phyloP scores from a whole-genome alignment of 2,888 invertebrate genomes.

The Agrochola lychnidis region DNA sequence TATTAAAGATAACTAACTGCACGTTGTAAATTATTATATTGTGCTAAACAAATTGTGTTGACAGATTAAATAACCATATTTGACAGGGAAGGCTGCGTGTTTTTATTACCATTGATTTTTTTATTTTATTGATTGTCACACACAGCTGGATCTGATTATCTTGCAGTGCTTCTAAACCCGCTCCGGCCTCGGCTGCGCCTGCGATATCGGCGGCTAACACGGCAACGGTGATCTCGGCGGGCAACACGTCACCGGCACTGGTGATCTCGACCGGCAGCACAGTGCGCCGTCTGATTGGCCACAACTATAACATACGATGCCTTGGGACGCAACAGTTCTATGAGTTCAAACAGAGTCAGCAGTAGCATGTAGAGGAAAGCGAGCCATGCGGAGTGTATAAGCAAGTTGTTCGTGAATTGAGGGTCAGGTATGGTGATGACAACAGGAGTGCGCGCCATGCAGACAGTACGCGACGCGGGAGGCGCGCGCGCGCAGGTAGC shows the following conservation, averaged over 20 bases:
- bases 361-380: constrained; percentile 75
- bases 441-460: constrained; percentile 38
- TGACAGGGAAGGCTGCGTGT: background rate
- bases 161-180: background rate
- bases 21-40: too few species aligned
- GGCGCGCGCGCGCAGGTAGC: constrained; percentile 64
- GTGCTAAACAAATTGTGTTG: too few species aligned
- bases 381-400: constrained; percentile 71
- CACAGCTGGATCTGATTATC: background rate
- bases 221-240: background rate
- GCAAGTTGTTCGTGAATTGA: constrained; percentile 63
- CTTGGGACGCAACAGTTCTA: constrained; percentile 77
- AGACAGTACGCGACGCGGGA: constrained; percentile 31
- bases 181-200: background rate
- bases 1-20: too few species aligned
- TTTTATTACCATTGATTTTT: background rate
- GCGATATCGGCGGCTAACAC: background rate
- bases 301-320: constrained; percentile 30
- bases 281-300: background rate
- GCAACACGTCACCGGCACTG: background rate
- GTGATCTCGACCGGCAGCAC: background rate
- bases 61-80: background rate
- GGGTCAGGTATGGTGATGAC: constrained; percentile 65
- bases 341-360: constrained; percentile 75
- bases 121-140: constrained; percentile 20